A percentile compares a stretch with the other conserved stretches of the same genome.
phyloP scores from a whole-genome alignment of 1,140 invertebrate species.

The Ridgeia piscesae region DNA sequence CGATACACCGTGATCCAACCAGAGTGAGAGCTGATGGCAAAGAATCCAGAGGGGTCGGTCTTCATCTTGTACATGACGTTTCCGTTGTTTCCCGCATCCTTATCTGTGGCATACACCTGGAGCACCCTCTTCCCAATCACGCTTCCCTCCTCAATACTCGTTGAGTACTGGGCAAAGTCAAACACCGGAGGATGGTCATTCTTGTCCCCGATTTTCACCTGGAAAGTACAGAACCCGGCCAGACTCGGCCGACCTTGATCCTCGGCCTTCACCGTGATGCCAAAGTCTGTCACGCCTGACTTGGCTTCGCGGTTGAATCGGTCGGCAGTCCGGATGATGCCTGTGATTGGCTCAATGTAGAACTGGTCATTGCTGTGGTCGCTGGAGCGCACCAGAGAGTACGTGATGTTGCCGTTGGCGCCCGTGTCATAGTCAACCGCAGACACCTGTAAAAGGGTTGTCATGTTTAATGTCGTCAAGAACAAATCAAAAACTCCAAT shows the following conservation, averaged over 20 bases:
- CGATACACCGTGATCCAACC: slow-evolving; percentile 29
- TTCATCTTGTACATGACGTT: slow-evolving; percentile 28
- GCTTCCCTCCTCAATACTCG: slow-evolving; percentile 96
- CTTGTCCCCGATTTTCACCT: slow-evolving; percentile 92
- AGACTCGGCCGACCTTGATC: slow-evolving; percentile 93
- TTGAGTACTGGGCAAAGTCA: slow-evolving; percentile 89
- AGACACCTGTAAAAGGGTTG: slow-evolving; percentile 72
- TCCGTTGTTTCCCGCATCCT: slow-evolving; percentile 30
- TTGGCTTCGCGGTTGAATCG: slow-evolving; percentile 89
- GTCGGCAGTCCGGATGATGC: slow-evolving; percentile 24
- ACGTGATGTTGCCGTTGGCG: slow-evolving; percentile 76
- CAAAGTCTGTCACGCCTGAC: slow-evolving; percentile 92
- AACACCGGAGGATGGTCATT: slow-evolving; percentile 95
- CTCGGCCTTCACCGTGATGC: slow-evolving; percentile 86
- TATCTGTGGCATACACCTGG: slow-evolving; percentile 73
- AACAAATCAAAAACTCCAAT: background rate
- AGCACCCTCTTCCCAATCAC: slow-evolving; percentile 95
- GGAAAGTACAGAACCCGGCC: slow-evolving; percentile 87
- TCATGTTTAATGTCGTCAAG: background rate
- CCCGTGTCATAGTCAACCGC: slow-evolving; percentile 91
- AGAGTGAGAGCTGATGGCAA: slow-evolving; percentile 23
- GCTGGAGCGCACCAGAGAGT: slow-evolving; percentile 31
- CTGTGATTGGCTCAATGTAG: slow-evolving; percentile 30
- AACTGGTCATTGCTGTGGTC: slow-evolving; percentile 30
- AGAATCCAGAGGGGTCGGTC: slow-evolving; percentile 29